Evolutionary conservation across 2,888 invertebrate species (phyloP), one percentile per base, ranked within the genome.

Genomic region (Abrostola tripartita): DNA sequence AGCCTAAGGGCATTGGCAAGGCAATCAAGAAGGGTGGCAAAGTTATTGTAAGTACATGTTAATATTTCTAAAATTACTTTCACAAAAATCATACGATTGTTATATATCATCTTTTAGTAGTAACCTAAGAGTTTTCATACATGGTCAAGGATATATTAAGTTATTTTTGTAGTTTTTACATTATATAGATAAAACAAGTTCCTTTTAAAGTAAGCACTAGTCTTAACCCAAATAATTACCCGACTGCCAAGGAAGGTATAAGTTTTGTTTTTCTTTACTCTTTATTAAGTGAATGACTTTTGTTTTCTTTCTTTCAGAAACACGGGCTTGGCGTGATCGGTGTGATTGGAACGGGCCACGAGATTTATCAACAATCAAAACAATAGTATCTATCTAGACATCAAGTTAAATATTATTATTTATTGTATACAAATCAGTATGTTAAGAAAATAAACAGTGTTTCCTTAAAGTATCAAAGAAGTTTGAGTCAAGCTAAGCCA

Each of bases 1-100:
- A 24, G 10, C 71, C 71, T 11, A 71, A 71, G 38, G 66, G 66
- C 24, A 14, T 71, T 38, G 66, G 66, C 0, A 36, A 67, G 5
- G 71, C 74, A 5, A 65, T 86, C 41, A 83, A 69, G 50, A 83
- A 82, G 57, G 83, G 83, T 5, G 81, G 79, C 1, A 83, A 79
- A 65, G 69, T 65, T 37, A 73, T 81, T 58, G 83, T 83, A 56
- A 79, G 81, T 81, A 61, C 11, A 8, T 40, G 41, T 52, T 65
- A 10, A 5, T 42, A 6, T 41, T 6, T 8, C 24, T 40, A 40
- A 9, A 40, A 40, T 24, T 2, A 24, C 24, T 24, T 24, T 24
- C 1, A 24, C 24, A 4, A 24, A 24, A 24, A 24, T 24, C 24
- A 24, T 24, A 24, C 24, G 24, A 24, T 24, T 24, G 24, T 24